Conservation (phyloP, 1,140 invertebrate genomes). For the Drosophila repleta region DNA sequence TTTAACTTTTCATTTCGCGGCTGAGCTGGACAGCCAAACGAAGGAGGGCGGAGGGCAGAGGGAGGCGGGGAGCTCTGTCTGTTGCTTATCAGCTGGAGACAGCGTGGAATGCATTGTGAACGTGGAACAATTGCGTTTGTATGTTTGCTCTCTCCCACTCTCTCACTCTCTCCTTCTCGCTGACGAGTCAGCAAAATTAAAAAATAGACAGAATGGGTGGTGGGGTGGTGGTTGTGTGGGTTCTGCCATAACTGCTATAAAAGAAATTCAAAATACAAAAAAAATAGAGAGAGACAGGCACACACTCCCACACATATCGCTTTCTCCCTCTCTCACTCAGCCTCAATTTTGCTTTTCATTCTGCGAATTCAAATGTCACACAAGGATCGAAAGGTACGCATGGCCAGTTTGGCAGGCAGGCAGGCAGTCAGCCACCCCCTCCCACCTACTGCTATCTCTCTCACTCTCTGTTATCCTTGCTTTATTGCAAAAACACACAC, state of each 20-base stretch:
- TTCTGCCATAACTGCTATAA: slow-evolving; percentile 56
- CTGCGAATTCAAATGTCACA: slow-evolving; percentile 78
- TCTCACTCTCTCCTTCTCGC: not conserved
- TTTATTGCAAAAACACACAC: slow-evolving; percentile 78
- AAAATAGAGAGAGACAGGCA: not conserved
- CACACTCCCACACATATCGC: too few species aligned
- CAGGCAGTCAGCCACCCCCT: not conserved
- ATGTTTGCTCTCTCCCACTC: slow-evolving; percentile 53
- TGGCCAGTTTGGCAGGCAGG: slow-evolving; percentile 53
- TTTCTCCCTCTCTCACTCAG: not conserved
- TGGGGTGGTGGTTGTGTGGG: not conserved
- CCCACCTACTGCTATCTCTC: not conserved
- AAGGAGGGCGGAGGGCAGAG: not conserved
- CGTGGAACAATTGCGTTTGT: slow-evolving; percentile 80
- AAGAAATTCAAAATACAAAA: slow-evolving; percentile 57
- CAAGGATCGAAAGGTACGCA: slow-evolving; percentile 81
- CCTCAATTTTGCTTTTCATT: slow-evolving; percentile 33
- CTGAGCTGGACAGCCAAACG: slow-evolving; percentile 33
- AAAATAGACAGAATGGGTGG: slow-evolving; percentile 57
- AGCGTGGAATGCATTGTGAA: slow-evolving; percentile 77
- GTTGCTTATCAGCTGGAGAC: slow-evolving; percentile 79
- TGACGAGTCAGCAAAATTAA: slow-evolving; percentile 82
- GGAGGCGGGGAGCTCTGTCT: slow-evolving; percentile 23
- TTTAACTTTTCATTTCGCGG: slow-evolving; percentile 80
- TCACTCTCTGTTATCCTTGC: slow-evolving; percentile 8